These are phyloP conservation scores for Smittia aterrima DNA, from an alignment of 2,888 invertebrate species.

Conservation along the genomic window DNA sequence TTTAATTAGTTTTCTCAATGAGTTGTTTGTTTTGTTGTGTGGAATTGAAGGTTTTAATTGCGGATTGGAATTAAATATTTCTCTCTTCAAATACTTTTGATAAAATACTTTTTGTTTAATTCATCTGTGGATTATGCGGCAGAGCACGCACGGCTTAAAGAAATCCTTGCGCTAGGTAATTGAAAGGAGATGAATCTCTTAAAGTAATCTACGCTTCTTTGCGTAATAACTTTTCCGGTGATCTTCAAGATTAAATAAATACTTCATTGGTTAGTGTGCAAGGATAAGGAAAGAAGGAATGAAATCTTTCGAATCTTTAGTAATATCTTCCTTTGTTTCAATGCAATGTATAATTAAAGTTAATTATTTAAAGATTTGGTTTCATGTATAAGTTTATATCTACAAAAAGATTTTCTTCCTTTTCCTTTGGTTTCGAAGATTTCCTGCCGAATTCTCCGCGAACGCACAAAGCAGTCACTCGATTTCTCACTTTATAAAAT, in stretches of 20 bases:
- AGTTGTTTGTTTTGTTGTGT: conserved; percentile 6
- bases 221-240: background rate
- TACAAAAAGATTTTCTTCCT: background rate
- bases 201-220: too few species aligned
- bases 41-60: background rate
- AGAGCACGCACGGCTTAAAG: too few species aligned
- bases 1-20: background rate
- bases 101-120: background rate
- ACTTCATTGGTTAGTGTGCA: background rate
- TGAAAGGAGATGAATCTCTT: too few species aligned
- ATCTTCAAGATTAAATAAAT: background rate
- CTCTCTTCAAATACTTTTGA: background rate
- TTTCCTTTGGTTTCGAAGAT: background rate
- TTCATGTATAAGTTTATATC: background rate
- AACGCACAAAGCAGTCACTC: background rate
- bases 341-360: background rate
- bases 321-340: background rate
- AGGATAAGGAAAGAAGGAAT: background rate
- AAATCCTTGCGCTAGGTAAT: too few species aligned
- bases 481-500: background rate
- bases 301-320: background rate
- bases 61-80: background rate
- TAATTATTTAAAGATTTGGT: background rate
- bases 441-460: background rate
- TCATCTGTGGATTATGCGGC: too few species aligned